Base-by-base conservation (phyloP, 2,113 vertebrate species). In the Grammomys dolichurus region DNA sequence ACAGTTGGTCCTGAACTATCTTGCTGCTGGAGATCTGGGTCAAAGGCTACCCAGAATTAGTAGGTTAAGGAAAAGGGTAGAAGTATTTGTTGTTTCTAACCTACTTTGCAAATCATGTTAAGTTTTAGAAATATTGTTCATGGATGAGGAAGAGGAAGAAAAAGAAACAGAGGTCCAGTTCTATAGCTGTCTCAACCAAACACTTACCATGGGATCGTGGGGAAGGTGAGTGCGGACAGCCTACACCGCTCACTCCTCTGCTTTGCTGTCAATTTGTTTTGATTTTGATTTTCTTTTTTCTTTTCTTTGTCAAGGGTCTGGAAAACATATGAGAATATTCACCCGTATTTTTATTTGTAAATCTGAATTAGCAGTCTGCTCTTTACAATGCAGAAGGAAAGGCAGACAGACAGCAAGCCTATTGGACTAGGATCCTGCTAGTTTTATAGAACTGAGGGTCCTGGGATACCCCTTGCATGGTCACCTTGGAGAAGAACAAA, bases 341-440 rank as follows among this genome's bases (percentile, higher is more conserved):
- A 72, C 60, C n/a, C 85, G 65, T 72, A 19, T 75, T 82, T 65
- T 93, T 56, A 24, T 56, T 75, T 93, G 63, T 67, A 63, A 78
- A 88, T 63, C 20, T 80, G 75, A 70, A 76, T 76, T 54, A 87
- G 87, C 46, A 87, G 58, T 75, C 54, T 89, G 58, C 13, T 24
- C 17, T 54, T 94, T 48, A 58, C 36, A 72, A 69, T 12, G 6
- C 9, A 65, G 28, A 36, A 58, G 28, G 33, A 72, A 40, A 16
- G 22, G 40, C 0, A 46, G 11, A 3, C 14, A 16, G 82, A 20
- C 70, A 65, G 12, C 1, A 13, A 4, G 6, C 14, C 9, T 4
- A 0, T 58, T 76, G 94, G 40, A 22, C 20, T 24, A 86, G 54
- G 54, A 89, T 7, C 43, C 31, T n/a, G 46, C 20, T n/a, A 12